Evolutionary conservation across 2,797 vertebrate species (phyloP), one percentile per base, ranked within the genome.

Genomic region (Sus cebifrons): DNA sequence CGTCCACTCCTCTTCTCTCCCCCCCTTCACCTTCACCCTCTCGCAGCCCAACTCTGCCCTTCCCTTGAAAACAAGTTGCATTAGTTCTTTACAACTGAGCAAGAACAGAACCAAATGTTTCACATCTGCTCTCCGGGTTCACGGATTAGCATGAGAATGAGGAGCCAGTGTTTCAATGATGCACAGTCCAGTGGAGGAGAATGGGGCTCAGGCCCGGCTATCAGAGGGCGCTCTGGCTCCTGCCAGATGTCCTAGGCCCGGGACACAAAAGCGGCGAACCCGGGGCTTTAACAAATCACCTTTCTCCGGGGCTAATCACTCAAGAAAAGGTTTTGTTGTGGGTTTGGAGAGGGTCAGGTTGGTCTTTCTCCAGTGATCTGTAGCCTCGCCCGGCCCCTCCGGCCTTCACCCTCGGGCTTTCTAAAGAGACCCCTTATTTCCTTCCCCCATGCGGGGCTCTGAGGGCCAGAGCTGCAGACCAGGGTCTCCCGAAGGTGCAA

Each of bases 21-120:
- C 97, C 89, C 54, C 92, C 67, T 97, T 97, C 89, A 97, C 97
- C 97, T 97, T 97, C 91, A 86, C 93, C 96, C 91, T 93, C 94
- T 83, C 86, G 92, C 90, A 83, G 94, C 75, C 97, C 99, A 99
- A 98, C 88, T 60, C 92, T 90, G 94, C 94, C 97, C 96, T 96
- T 95, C 73, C 86, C 95, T 96, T 97, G 74, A 4, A 74, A 94
- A 97, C 96, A 97, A 98, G 99, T 98, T 98, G n/a, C 98, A 99
- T 99, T 99, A 99, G 99, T 99, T 99, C 99, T 99, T 99, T 99
- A 99, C 99, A 99, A 99, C 99, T 98, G 99, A 99, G 98, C 99
- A 99, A 99, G 99, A 99, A 99, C 98, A 98, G 98, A 99, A 98
- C 99, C 99, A 99, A 99, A 99, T 99, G 99, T 99, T 99, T 99